These are phyloP conservation scores for Lepidurus arcticus DNA, from an alignment of 1,140 invertebrate species.

Conservation along the genomic window DNA sequence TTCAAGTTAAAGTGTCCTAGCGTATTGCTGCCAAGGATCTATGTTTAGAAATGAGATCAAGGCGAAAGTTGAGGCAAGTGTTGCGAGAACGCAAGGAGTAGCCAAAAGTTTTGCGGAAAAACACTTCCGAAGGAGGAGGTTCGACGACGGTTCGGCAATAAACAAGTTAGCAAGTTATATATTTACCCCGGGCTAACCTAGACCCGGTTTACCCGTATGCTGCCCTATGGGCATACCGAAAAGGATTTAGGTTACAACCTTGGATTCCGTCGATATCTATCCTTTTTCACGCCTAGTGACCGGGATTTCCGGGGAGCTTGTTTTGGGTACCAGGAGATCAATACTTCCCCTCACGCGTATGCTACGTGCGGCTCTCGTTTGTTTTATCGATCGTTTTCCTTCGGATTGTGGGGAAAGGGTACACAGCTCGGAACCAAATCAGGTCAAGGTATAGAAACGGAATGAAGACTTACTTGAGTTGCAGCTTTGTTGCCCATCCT, in stretches of 20 bases:
- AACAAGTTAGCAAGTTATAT: not conserved
- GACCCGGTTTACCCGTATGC: not conserved
- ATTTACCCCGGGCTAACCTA: not conserved
- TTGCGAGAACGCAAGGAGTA: not conserved
- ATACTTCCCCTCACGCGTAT: not conserved
- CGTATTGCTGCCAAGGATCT: not conserved
- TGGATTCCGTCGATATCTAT: not conserved
- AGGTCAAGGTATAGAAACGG: not conserved
- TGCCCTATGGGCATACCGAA: not conserved
- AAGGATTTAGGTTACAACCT: not conserved
- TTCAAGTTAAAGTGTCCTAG: not conserved
- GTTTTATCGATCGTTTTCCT: not conserved
- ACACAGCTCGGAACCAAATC: not conserved
- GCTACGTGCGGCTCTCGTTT: not conserved
- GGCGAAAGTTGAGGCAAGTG: not conserved
- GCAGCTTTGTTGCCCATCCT: not conserved
- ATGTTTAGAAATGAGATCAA: conserved; percentile 1
- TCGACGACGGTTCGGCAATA: not conserved
- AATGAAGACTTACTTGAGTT: not conserved
- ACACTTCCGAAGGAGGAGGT: not conserved
- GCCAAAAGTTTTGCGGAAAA: not conserved
- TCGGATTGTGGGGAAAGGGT: not conserved
- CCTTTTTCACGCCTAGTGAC: not conserved
- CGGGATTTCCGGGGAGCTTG: not conserved
- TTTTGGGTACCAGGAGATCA: not conserved